Evolutionary conservation across 2,113 vertebrate genomes (phyloP).

Genomic region (Embiotoca jacksoni): DNA sequence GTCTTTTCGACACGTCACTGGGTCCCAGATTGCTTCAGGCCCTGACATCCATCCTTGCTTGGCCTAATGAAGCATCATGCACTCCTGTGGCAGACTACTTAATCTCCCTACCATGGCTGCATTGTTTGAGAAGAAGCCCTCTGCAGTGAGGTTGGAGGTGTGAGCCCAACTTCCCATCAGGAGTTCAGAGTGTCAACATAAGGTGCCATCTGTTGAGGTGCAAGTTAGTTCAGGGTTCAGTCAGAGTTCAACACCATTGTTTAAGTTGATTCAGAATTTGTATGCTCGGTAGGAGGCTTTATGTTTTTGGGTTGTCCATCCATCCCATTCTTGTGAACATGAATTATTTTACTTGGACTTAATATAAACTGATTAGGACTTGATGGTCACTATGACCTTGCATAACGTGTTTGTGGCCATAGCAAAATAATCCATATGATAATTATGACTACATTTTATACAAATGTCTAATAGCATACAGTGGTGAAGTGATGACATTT

Average conservation of each 20-base stretch:
- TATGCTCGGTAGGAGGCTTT: too few species aligned
- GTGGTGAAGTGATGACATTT: too few species aligned
- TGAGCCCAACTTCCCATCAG: conserved; percentile 62
- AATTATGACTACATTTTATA: too few species aligned
- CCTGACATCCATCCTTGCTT: conserved; percentile 67
- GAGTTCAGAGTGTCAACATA: conserved; percentile 42
- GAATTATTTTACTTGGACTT: too few species aligned
- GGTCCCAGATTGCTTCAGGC: conserved; percentile 68
- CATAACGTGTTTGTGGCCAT: too few species aligned
- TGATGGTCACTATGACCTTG: too few species aligned
- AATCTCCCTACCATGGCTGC: conserved; percentile 63
- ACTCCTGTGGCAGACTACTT: conserved; percentile 74
- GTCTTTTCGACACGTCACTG: conserved; percentile 58
- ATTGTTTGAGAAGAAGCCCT: conserved; percentile 54
- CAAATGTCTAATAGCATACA: too few species aligned
- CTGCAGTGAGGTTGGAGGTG: conserved; percentile 60
- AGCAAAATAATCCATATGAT: too few species aligned
- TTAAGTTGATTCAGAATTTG: conserved; percentile 7
- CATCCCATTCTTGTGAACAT: too few species aligned
- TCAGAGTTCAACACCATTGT: conserved; percentile 31
- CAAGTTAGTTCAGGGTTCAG: conserved; percentile 28
- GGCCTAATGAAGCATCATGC: conserved; percentile 77
- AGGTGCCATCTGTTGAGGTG: conserved; percentile 65
- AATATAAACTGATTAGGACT: too few species aligned
- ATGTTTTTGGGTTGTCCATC: too few species aligned